Conservation (phyloP, 1,140 invertebrate genomes). For the Bombyx mori region DNA sequence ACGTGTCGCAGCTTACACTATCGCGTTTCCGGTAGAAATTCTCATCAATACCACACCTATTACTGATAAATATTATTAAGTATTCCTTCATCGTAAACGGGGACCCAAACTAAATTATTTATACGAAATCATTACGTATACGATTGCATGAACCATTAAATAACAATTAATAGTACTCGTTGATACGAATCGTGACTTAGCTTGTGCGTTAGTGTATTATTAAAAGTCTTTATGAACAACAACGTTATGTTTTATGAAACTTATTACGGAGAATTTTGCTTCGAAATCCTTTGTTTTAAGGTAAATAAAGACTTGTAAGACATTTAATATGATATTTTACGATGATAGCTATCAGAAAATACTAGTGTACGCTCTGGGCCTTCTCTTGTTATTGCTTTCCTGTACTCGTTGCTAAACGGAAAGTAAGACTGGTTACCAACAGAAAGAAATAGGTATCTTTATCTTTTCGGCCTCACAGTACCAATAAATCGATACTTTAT, state of each 20-base stretch:
- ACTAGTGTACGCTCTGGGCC: too few species aligned
- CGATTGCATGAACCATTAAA: constrained; percentile 11
- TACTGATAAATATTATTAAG: constrained; percentile 8
- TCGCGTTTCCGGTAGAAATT: constrained; percentile 37
- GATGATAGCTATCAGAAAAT: too few species aligned
- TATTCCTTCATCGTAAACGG: constrained; percentile 1
- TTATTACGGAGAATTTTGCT: too few species aligned
- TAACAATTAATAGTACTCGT: not conserved
- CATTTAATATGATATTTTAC: too few species aligned
- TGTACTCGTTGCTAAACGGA: too few species aligned
- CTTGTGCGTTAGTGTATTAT: not conserved
- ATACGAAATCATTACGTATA: constrained; percentile 4
- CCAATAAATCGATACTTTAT: too few species aligned
- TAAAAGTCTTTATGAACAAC: not conserved
- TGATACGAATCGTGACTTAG: not conserved
- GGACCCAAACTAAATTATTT: not conserved
- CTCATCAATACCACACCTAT: constrained; percentile 7
- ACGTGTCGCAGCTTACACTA: constrained; percentile 15
- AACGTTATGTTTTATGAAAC: too few species aligned
- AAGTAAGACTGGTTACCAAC: not conserved
- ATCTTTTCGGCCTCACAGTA: too few species aligned
- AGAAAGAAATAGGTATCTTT: not conserved
- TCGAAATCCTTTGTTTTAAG: too few species aligned
- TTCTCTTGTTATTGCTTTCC: too few species aligned
- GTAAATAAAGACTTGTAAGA: too few species aligned